Evolutionary conservation across 2,113 vertebrate genomes (phyloP), one percentile per base, ranked within the genome.

Genomic region (Gracilinanus agilis): DNA sequence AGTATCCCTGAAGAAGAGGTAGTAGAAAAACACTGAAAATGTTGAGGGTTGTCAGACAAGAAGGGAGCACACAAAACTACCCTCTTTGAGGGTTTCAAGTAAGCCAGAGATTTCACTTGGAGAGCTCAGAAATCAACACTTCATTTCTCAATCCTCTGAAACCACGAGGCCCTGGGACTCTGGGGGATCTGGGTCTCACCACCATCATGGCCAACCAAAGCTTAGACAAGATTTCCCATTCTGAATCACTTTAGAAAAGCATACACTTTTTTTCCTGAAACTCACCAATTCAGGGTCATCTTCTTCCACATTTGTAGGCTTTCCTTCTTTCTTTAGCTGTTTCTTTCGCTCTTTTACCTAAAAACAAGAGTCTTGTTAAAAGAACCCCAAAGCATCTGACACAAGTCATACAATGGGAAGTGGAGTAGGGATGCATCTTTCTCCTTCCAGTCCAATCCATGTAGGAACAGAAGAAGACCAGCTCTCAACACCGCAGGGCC

Each of bases 281-380:
- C 98, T 99, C 97, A 99, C 99, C 98, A 99, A 24, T 98, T 99
- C 99, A 21, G 99, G 98, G 96, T 99, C 99, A 94, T 99, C 99
- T 96, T 99, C 99, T 95, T 99, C 99, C 55, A 99, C 98, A 55
- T 96, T 97, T 89, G 98, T 96, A 93, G 98, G 54, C 97, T 99
- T 99, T 44, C 99, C 99, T 49, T 99, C 99, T 96, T 99, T 99
- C 98, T 99, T 99, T 90, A 99, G 92, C 95, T 99, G 99, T 97
- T 99, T 99, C 98, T 98, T 99, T 98, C 99, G 99, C 98, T 99
- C 99, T 98, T 99, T 99, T 96, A 99, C 99, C 99, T 99, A 95
- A 97, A 93, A 97, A 95, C 92, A 96, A 94, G 92, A n/a, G 94
- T 94, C 67, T 94, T 96, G 67, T 83, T 83, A 83, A 40, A n/a